phyloP scores from a whole-genome alignment of 2,113 vertebrate species.

The Suncus etruscus region DNA sequence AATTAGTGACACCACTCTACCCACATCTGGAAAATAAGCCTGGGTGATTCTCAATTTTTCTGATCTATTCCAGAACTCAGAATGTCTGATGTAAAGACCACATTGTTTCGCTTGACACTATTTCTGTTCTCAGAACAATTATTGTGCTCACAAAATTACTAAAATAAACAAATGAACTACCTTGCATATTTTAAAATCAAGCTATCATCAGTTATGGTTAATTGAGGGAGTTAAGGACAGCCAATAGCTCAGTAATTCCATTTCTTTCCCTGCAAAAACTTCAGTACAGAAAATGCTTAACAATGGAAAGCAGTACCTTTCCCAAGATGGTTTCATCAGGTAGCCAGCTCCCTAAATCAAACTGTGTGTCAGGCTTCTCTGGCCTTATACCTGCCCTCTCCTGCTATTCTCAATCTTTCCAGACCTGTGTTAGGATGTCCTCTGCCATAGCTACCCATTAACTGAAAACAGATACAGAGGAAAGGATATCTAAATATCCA shows the following conservation, averaged over 20 bases:
- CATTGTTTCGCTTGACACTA: not conserved
- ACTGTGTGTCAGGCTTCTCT: not conserved
- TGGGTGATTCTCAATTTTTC: not conserved
- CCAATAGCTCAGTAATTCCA: not conserved
- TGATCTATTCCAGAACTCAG: not conserved
- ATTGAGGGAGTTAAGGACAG: not conserved
- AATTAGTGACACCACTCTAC: not conserved
- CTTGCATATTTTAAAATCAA: not conserved
- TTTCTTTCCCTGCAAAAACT: not conserved
- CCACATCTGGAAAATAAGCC: not conserved
- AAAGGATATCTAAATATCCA: not conserved
- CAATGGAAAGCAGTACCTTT: not conserved
- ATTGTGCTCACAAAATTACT: not conserved
- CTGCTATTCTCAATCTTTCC: not conserved
- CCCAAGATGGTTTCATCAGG: not conserved
- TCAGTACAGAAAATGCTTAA: slow-evolving; percentile 3
- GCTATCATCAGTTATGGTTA: not conserved
- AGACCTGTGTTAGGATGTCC: not conserved
- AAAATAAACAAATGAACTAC: not conserved
- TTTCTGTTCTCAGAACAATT: slow-evolving; percentile 3
- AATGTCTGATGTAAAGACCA: not conserved
- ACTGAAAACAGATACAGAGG: not conserved
- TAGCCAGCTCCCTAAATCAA: not conserved
- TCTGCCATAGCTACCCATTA: not conserved
- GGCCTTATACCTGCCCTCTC: rapidly evolving